A percentile compares a stretch with the other conserved stretches of the same genome.
These are phyloP conservation scores for Rhegmatorhina hoffmannsi DNA, from an alignment of 2,113 vertebrate species.

Conservation along the genomic window DNA sequence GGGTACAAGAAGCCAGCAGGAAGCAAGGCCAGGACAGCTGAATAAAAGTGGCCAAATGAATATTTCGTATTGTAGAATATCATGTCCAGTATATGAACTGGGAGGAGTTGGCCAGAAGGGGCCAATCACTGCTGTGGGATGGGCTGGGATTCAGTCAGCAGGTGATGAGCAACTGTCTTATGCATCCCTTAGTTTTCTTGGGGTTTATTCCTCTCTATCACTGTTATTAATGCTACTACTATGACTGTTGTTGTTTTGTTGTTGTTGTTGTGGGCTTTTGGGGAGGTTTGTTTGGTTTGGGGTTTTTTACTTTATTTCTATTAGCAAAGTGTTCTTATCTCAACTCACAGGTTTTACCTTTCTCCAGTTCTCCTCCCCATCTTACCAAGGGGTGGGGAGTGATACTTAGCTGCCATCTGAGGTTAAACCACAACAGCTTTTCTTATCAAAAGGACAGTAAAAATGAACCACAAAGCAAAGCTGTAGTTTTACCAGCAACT, in stretches of 20 bases:
- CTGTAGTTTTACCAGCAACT: background rate
- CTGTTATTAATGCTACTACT: background rate
- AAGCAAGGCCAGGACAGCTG: background rate
- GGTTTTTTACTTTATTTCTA: background rate
- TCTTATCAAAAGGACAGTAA: background rate
- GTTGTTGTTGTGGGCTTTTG: no score
- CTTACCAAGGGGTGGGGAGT: background rate
- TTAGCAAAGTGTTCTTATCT: background rate
- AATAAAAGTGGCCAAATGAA: background rate
- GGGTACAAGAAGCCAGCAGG: background rate
- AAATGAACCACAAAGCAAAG: background rate
- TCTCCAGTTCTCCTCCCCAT: background rate
- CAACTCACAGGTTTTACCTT: background rate
- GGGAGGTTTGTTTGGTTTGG: no score
- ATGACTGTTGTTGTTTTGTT: no score
- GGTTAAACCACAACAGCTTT: background rate
- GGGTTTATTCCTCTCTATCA: background rate
- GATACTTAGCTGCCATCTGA: background rate
- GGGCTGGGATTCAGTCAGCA: background rate
- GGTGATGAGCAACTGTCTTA: background rate
- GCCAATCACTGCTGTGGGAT: no score
- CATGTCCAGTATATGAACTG: background rate
- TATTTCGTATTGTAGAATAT: background rate
- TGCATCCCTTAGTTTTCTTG: background rate
- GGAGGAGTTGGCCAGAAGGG: background rate